phyloP scores from a whole-genome alignment of 2,888 invertebrate species.

The Cybosia mesomella region DNA sequence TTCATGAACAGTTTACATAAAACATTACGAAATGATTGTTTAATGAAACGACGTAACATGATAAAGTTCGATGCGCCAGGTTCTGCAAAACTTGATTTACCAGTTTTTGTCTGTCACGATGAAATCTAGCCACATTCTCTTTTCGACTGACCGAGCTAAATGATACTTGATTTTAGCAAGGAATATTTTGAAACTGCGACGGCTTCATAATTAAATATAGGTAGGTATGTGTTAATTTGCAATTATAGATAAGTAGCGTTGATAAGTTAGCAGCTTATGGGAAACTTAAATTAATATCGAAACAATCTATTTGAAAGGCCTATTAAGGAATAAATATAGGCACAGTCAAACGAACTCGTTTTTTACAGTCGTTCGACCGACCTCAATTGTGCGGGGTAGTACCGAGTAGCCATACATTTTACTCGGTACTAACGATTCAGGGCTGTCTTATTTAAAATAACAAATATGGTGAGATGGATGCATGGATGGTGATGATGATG shows the following conservation, averaged over 20 bases:
- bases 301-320: background rate
- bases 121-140: constrained; percentile 54
- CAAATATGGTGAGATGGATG: too few relatives aligned
- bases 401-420: too few relatives aligned
- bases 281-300: background rate
- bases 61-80: constrained; percentile 64
- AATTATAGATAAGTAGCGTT: background rate
- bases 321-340: background rate
- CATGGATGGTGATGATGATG: too few relatives aligned
- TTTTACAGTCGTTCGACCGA: too few relatives aligned
- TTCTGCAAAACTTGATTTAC: constrained; percentile 72
- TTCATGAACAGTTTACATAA: constrained; percentile 15
- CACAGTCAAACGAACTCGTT: too few relatives aligned
- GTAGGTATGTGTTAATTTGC: background rate
- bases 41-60: constrained; percentile 48
- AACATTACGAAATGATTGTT: constrained; percentile 38
- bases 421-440: too few relatives aligned
- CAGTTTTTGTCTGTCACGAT: constrained; percentile 63
- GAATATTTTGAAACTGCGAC: constrained; percentile 14
- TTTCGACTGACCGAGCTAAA: constrained; percentile 38
- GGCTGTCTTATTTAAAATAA: too few relatives aligned
- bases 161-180: constrained; percentile 26
- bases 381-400: too few relatives aligned
- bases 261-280: background rate
- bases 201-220: constrained; percentile 2